Conservation (phyloP, 2,888 invertebrate species). For the Spilosoma lubricipeda region DNA sequence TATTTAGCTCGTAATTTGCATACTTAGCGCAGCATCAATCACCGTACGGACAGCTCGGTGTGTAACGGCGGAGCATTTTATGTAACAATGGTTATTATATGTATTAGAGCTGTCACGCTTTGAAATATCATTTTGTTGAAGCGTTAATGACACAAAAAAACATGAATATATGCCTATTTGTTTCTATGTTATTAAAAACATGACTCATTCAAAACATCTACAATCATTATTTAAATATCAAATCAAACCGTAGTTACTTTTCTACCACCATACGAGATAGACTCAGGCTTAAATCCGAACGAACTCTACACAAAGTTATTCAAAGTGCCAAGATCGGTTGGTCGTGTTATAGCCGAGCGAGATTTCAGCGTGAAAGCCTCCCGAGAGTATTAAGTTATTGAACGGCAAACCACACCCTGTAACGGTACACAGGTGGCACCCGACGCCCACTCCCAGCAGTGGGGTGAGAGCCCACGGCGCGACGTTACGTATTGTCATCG, state of each 20-base stretch:
- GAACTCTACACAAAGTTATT: not conserved
- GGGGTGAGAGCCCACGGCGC: slow-evolving; percentile 60
- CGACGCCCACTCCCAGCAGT: slow-evolving; percentile 45
- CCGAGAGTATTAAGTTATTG: slow-evolving; percentile 86
- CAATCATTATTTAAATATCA: not conserved
- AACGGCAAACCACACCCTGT: slow-evolving; percentile 87
- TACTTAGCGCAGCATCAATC: slow-evolving; percentile 44
- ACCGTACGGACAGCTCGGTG: slow-evolving; percentile 23
- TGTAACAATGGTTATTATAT: slow-evolving; percentile 9
- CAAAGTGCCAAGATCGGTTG: slow-evolving; percentile 63
- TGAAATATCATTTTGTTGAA: not conserved
- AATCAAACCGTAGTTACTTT: too few relatives aligned
- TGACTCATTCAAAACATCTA: not conserved
- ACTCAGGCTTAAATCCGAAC: not conserved
- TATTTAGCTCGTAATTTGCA: slow-evolving; percentile 55
- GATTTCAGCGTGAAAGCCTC: slow-evolving; percentile 86
- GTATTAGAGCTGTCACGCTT: not conserved
- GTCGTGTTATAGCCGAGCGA: slow-evolving; percentile 67
- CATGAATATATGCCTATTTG: not conserved
- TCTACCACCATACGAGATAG: not conserved
- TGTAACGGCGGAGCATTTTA: not conserved
- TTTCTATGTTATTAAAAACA: not conserved
- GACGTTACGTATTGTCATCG: slow-evolving; percentile 74
- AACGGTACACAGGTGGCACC: slow-evolving; percentile 76
- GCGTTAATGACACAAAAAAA: not conserved